phyloP scores from a whole-genome alignment of 2,797 vertebrate genomes.

The Danio jaintianensis region DNA sequence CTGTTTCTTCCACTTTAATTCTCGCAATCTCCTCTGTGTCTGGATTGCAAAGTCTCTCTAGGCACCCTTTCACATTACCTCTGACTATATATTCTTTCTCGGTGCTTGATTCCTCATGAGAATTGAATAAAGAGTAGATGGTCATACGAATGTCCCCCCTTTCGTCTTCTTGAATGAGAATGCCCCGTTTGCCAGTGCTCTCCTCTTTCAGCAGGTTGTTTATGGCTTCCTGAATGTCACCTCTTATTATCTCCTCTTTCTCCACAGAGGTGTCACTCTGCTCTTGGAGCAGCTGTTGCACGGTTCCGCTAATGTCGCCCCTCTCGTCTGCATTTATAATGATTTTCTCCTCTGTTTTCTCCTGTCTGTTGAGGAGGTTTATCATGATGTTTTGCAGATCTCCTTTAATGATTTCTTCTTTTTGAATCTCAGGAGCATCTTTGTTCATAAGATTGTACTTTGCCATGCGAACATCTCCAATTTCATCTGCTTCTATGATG shows the following conservation, averaged over 20 bases:
- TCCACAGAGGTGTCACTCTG: conserved; percentile 75
- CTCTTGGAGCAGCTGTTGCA: conserved; percentile 86
- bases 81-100: conserved; percentile 83
- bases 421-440: conserved; percentile 87
- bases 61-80: conserved; percentile 85
- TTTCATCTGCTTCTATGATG: conserved; percentile 90
- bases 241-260: conserved; percentile 86
- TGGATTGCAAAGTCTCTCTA: conserved; percentile 80
- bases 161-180: conserved; percentile 93
- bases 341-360: conserved; percentile 77
- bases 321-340: conserved; percentile 87
- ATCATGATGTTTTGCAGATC: conserved; percentile 90
- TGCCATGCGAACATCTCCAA: conserved; percentile 92
- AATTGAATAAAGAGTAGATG: conserved; percentile 90
- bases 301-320: conserved; percentile 85
- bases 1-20: conserved; percentile 84
- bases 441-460: conserved; percentile 93
- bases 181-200: conserved; percentile 81
- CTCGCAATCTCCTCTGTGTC: conserved; percentile 74
- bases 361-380: conserved; percentile 84
- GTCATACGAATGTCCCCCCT: conserved; percentile 92
- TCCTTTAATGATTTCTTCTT: conserved; percentile 86
- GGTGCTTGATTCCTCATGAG: conserved; percentile 71
- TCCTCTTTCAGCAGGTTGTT: conserved; percentile 82
- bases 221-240: conserved; percentile 88